phyloP scores from a whole-genome alignment of 1,140 invertebrate species.

The Pseudobourletiella spinata region DNA sequence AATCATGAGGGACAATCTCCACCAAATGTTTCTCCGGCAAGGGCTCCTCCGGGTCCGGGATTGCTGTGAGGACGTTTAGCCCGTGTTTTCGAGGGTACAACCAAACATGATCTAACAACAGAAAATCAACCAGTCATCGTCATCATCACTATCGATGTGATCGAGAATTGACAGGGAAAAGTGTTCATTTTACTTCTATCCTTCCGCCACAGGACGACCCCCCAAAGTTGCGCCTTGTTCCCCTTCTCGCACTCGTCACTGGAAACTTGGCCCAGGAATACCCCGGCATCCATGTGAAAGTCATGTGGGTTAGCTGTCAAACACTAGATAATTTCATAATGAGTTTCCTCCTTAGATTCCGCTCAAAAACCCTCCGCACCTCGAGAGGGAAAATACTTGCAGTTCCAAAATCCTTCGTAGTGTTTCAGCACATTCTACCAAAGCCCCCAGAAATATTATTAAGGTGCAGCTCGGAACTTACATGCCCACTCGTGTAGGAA shows the following conservation, averaged over 20 bases:
- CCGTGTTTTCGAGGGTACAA: slow-evolving; percentile 5
- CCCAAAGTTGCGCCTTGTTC: slow-evolving; percentile 3
- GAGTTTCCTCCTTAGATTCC: too few relatives aligned
- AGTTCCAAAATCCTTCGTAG: too few relatives aligned
- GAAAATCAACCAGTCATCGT: too few relatives aligned
- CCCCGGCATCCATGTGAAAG: not conserved
- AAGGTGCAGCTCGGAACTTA: too few relatives aligned
- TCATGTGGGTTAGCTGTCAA: slow-evolving; percentile 4
- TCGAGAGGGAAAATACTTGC: too few relatives aligned
- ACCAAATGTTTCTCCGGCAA: slow-evolving; percentile 6
- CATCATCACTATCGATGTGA: too few relatives aligned
- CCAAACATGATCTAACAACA: not conserved
- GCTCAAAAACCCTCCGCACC: too few relatives aligned
- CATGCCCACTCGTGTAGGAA: too few relatives aligned
- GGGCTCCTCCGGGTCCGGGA: slow-evolving; percentile 2
- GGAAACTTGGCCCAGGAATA: slow-evolving; percentile 4
- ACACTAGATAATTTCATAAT: not conserved
- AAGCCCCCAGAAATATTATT: too few relatives aligned
- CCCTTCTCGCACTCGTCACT: not conserved
- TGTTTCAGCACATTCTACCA: too few relatives aligned
- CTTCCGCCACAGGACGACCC: not conserved
- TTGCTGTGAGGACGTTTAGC: slow-evolving; percentile 2
- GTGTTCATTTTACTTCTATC: not conserved
- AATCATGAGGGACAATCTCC: not conserved
- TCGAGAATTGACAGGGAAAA: too few relatives aligned